Base-by-base conservation (phyloP, 2,113 vertebrate genomes). In the Lanius collurio region DNA sequence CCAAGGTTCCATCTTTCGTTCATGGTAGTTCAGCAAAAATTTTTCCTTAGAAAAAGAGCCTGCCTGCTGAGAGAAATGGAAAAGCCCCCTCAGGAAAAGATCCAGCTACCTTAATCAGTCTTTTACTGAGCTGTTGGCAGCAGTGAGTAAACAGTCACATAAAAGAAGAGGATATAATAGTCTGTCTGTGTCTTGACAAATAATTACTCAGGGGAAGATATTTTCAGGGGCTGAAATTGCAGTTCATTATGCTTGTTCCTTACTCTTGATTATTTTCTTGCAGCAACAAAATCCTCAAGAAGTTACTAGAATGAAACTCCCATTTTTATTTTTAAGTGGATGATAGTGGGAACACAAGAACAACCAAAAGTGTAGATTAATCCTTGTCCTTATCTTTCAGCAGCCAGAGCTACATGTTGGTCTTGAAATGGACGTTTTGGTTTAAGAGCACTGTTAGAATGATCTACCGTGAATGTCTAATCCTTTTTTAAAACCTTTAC, bases 111-210 rank as follows among this genome's bases (percentile, higher is more conserved):
- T 92, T 94, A 69, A 95, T 93, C 94, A 94, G 88, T 95, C 85
- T 92, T 94, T 63, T 75, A 64, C 77, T 67, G 83, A 84, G 80
- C 55, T 94, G 89, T 94, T 97, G 94, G 95, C 95, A 95, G 89
- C 77, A 68, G 24, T 92, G 85, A 83, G 88, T 93, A 50, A 96
- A 89, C 47, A 91, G 76, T 75, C 86, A 67, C 68, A 92, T 87
- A 77, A 95, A 92, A 95, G 91, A 92, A 67, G 56, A 85, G 80
- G 68, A 56, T 92, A 92, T 92, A 95, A 93, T 94, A 89, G 76
- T 84, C 73, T 89, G 90, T 83, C 87, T 93, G 63, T 96, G 73
- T 89, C 93, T 92, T 92, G 93, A 87, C 80, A 94, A 95, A 93
- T 92, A 92, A 86, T 88, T 92, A 70, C 88, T 92, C 27, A 21